These are phyloP conservation scores for Kryptopterus vitreolus DNA, from an alignment of 2,797 vertebrate species.

Conservation along the genomic window DNA sequence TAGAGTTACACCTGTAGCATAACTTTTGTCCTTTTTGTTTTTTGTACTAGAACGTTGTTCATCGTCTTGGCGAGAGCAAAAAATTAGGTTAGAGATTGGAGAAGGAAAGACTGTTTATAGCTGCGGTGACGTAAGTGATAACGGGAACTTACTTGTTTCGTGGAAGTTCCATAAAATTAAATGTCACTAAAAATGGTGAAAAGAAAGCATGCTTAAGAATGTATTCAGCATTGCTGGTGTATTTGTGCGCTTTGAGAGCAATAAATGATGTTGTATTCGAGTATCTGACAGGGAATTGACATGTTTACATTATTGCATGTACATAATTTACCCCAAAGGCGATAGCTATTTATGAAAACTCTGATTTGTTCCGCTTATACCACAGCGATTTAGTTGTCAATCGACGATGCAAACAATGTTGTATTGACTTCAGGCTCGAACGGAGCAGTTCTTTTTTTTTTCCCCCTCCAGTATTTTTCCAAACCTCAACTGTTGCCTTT, in stretches of 20 bases:
- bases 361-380: neutral
- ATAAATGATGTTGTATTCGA: neutral
- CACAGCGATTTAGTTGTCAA: neutral
- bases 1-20: neutral
- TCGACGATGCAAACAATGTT: too few species aligned
- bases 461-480: neutral
- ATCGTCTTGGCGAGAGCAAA: neutral
- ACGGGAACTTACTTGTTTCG: neutral
- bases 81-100: neutral
- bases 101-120: neutral
- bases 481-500: neutral
- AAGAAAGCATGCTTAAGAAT: neutral
- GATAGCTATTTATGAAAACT: neutral
- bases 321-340: neutral
- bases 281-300: neutral
- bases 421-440: neutral
- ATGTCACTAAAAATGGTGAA: neutral
- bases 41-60: neutral
- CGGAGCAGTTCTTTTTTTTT: neutral
- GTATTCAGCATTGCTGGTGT: neutral
- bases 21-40: neutral
- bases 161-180: slow-evolving; percentile 3
- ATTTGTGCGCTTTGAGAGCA: neutral
- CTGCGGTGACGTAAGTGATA: neutral
- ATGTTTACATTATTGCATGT: neutral